A percentile compares a stretch with the other conserved stretches of the same genome.
These are phyloP conservation scores for Euphonia xanthogaster DNA, from an alignment of 2,797 vertebrate genomes.

Conservation along the genomic window DNA sequence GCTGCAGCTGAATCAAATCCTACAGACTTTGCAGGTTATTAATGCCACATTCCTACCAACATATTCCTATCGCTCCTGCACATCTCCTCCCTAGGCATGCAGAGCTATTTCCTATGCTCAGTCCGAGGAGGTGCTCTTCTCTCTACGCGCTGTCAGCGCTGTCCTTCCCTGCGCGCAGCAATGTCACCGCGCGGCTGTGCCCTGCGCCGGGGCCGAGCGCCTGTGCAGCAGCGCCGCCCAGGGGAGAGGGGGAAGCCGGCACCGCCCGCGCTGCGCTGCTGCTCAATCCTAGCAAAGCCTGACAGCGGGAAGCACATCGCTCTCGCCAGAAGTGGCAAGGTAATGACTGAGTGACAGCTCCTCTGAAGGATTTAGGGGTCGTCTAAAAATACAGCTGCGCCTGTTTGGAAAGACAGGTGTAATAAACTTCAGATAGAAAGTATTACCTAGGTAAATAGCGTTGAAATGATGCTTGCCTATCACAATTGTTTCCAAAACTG, in stretches of 20 bases:
- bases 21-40: not conserved
- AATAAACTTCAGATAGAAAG: not conserved
- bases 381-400: not conserved
- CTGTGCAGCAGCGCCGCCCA: not conserved
- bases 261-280: rapidly evolving
- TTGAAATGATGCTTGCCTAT: not conserved
- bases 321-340: not conserved
- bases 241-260: not conserved
- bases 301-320: not conserved
- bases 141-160: rapidly evolving
- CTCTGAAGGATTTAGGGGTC: not conserved
- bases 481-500: not conserved
- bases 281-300: rapidly evolving
- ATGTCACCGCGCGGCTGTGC: not conserved
- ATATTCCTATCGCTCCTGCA: not conserved
- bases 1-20: not conserved
- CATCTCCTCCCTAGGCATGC: not conserved
- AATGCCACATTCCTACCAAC: not conserved
- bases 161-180: not conserved
- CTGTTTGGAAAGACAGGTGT: not conserved
- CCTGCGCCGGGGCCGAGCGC: not conserved
- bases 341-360: not conserved
- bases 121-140: rapidly evolving
- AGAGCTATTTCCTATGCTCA: not conserved
- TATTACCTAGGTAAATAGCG: not conserved